Base-by-base conservation (phyloP, 2,888 invertebrate species). In the Diarsia brunnea region DNA sequence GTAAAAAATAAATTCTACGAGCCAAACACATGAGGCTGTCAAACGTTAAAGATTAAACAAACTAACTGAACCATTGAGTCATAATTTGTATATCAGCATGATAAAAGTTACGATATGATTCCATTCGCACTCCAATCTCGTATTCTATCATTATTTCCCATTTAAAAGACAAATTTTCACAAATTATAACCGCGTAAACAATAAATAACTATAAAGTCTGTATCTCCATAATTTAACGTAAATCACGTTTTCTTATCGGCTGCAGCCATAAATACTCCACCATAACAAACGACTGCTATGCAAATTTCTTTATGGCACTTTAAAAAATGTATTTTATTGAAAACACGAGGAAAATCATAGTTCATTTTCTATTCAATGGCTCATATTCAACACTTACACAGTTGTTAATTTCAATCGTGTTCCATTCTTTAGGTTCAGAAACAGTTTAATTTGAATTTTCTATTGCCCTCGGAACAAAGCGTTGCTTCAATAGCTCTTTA, bases 161-260 rank as follows among this genome's bases (percentile, higher is more conserved):
- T 49, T 78, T 67, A 49, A 55, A 64, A 58, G 63, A 75, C 63
- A 69, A 75, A 51, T 79, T 79, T 79, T 69, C 55, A 84, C 78
- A 81, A 85, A 87, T 85, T 86, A 83, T 75, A 73, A 82, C 72
- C 51, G 58, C 47, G 38, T 87, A 84, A 88, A 91, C 85, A 81
- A 91, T 89, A 88, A 88, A 91, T 89, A 87, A 89, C 81, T 83
- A 84, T 89, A 88, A 90, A 90, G 78, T 82, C 85, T 81, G 79
- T 87, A 89, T 87, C 87, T 87, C 86, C 86, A 85, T 86, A 87
- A 81, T 89, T 85, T 72, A 79, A 86, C 87, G 84, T 92, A 91
- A 92, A 92, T 91, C 92, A 91, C 82, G 82, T 85, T 88, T 88
- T 89, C 89, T 89, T 91, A 91, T 91, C 91, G 89, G 69, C 82